Base-by-base conservation (phyloP, 2,888 invertebrate species). In the Congeria kusceri region DNA sequence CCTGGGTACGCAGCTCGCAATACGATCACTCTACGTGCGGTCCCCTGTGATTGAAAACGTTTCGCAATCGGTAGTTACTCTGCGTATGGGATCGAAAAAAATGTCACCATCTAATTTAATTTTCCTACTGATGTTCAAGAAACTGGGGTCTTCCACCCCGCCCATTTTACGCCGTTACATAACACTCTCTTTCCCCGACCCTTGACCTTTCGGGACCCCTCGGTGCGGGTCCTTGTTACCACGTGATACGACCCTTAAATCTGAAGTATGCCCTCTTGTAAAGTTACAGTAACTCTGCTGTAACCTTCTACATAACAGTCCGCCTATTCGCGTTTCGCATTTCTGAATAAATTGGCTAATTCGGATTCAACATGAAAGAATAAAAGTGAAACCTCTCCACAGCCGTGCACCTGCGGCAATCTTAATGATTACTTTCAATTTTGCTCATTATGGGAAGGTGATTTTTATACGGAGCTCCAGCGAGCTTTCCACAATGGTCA, bases 341-440 rank as follows among this genome's bases (percentile, higher is more conserved):
- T 77, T 64, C 77, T 68, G 32, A 49, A 73, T 78, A 78, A 81
- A 81, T 81, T 81, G 81, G 75, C 68, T 81, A 81, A 81, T 81
- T 81, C 65, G 44, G 53, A 63, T 62, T 61, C 57, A 46, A 61
- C 47, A 72, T 71, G 64, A 77, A 77, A 65, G 61, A 71, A 75
- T 57, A 67, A 79, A 77, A 77, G 77, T 77, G 77, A 81, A 81
- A 75, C 65, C 63, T 47, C 57, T 49, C 39, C 62, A 56, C 61
- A 56, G 39, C 23, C 46, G 65, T 66, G 75, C 81, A 81, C 81
- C 81, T 81, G 77, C 63, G 77, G 67, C 72, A 56, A 25, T 58
- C 49, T 63, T 81, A 77, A 81, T 81, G 69, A 81, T 77, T 67
- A 75, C 65, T 56, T 65, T 70, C 63, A 82, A 82, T 68, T 69